These are phyloP conservation scores for Atherinosoma microstoma DNA, from an alignment of 2,797 vertebrate species.

Conservation along the genomic window DNA sequence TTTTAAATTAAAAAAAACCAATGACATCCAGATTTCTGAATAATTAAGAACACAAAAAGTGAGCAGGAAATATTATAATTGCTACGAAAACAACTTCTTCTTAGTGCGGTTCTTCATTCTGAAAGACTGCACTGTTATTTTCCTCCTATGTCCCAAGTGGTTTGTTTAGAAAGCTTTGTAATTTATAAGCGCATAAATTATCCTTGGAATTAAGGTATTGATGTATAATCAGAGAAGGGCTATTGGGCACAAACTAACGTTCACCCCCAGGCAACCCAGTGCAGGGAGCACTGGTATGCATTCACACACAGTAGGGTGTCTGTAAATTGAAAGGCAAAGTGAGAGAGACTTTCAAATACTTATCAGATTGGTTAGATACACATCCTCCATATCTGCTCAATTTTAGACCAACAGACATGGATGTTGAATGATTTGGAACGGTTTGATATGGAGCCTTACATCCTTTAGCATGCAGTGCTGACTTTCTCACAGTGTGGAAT, in stretches of 20 bases:
- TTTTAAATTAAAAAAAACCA: constrained; percentile 22
- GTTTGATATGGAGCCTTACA: constrained; percentile 57
- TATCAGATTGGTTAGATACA: constrained; percentile 73
- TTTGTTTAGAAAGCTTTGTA: constrained; percentile 80
- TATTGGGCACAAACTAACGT: constrained; percentile 70
- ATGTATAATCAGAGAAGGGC: constrained; percentile 82
- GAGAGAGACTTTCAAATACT: constrained; percentile 58
- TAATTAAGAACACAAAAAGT: constrained; percentile 45
- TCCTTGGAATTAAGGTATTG: constrained; percentile 79
- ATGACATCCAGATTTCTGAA: constrained; percentile 27
- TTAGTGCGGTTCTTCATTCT: constrained; percentile 54
- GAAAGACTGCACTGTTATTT: constrained; percentile 58
- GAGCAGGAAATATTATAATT: constrained; percentile 45
- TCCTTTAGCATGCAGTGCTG: constrained; percentile 60
- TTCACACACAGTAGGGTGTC: constrained; percentile 60
- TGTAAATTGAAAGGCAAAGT: constrained; percentile 46
- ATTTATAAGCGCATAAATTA: constrained; percentile 83
- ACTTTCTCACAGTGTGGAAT: constrained; percentile 74
- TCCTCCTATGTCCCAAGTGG: constrained; percentile 62
- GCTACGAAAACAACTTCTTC: constrained; percentile 50
- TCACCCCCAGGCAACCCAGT: constrained; percentile 69
- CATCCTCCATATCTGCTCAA: constrained; percentile 58
- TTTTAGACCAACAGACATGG: constrained; percentile 68
- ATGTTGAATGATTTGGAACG: constrained; percentile 72
- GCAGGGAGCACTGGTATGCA: constrained; percentile 56